phyloP scores from a whole-genome alignment of 2,113 vertebrate genomes.

The Fukomys damarensis region DNA sequence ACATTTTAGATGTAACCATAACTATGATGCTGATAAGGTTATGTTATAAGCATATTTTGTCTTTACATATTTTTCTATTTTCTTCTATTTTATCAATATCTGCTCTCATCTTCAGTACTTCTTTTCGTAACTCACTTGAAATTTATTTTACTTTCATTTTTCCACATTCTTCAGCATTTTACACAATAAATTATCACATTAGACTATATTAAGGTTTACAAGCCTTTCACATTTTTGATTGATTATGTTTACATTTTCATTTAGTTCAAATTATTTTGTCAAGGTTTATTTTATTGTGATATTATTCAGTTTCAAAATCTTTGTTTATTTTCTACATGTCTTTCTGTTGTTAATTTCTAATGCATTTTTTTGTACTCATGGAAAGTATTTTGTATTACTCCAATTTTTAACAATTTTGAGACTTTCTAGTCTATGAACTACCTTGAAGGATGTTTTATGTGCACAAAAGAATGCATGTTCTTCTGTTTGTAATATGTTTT shows the following conservation, averaged over 20 bases:
- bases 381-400: too few relatives aligned
- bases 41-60: neutral
- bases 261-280: neutral
- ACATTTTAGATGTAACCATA: neutral
- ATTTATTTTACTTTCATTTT: neutral
- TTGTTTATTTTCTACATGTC: too few relatives aligned
- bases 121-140: neutral
- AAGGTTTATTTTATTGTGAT: too few relatives aligned
- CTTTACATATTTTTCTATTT: neutral
- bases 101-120: neutral
- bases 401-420: too few relatives aligned
- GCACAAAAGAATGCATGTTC: too few relatives aligned
- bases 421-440: too few relatives aligned
- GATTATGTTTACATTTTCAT: neutral
- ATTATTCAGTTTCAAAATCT: too few relatives aligned
- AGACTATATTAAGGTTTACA: neutral
- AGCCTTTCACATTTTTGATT: neutral
- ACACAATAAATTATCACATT: neutral
- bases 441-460: too few relatives aligned
- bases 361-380: too few relatives aligned
- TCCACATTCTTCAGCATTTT: neutral
- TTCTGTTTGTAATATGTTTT: too few relatives aligned
- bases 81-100: neutral
- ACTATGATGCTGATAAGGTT: neutral
- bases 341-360: too few relatives aligned